These are phyloP conservation scores for Melospiza georgiana DNA, from an alignment of 2,113 vertebrate species.

Conservation along the genomic window DNA sequence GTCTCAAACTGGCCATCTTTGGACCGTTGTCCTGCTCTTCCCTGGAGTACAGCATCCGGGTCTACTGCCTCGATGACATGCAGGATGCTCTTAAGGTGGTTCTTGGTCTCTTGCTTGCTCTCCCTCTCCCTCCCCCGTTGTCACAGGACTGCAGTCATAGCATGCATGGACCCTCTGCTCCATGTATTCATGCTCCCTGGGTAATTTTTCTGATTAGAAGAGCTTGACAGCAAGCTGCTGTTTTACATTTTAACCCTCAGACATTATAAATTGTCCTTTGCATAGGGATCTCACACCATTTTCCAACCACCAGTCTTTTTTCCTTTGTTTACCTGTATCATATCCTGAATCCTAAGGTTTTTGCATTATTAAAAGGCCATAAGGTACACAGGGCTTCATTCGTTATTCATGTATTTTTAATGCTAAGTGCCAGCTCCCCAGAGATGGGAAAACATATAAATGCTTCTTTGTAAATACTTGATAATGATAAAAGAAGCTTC, in stretches of 20 bases:
- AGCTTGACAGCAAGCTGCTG: constrained; percentile 43
- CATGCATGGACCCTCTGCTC: background rate
- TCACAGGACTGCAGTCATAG: background rate
- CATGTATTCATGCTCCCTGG: background rate
- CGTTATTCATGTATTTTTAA: constrained; percentile 75
- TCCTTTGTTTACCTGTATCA: constrained; percentile 67
- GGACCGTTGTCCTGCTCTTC: constrained; percentile 88
- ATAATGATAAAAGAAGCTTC: constrained; percentile 67
- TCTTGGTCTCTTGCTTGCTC: background rate
- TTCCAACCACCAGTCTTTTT: background rate
- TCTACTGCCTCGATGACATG: constrained; percentile 93
- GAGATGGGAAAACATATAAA: constrained; percentile 68
- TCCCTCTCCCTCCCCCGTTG: background rate
- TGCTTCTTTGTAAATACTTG: constrained; percentile 70
- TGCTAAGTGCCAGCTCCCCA: constrained; percentile 68
- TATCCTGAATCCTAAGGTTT: constrained; percentile 64
- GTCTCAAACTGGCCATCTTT: constrained; percentile 91
- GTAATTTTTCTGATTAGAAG: constrained; percentile 18
- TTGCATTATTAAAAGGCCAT: constrained; percentile 70
- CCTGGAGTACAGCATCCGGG: constrained; percentile 90
- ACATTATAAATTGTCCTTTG: background rate
- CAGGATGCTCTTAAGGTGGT: constrained; percentile 92
- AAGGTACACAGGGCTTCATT: constrained; percentile 63
- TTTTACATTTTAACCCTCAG: constrained; percentile 16
- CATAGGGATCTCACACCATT: background rate